Percentiles rank a stretch among this genome's conserved stretches.
Conservation (phyloP, 1,140 invertebrate species). For the Meloidogyne chitwoodi region DNA sequence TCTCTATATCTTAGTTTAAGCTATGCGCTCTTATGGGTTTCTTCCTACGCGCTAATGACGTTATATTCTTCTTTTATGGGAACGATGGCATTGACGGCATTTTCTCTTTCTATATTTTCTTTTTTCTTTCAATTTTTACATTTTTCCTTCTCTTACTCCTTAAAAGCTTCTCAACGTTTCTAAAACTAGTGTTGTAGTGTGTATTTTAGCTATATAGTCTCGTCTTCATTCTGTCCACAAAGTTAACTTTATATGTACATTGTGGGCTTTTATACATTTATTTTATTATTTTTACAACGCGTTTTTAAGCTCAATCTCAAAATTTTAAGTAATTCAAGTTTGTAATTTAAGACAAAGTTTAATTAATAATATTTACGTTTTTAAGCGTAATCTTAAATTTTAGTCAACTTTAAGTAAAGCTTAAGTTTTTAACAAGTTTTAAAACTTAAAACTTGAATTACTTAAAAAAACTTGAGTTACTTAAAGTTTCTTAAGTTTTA, state of each 20-base stretch:
- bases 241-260: neutral
- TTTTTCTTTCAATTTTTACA: neutral
- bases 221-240: neutral
- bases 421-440: too few species aligned
- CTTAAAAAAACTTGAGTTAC: too few species aligned
- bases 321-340: neutral
- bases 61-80: neutral
- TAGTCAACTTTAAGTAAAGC: too few species aligned
- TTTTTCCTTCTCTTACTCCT: neutral
- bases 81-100: neutral
- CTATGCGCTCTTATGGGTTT: neutral
- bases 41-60: neutral
- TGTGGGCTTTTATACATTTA: neutral
- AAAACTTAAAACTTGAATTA: too few species aligned
- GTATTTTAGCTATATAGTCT: neutral
- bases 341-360: too few species aligned
- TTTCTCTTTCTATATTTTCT: neutral
- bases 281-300: neutral
- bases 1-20: too few species aligned
- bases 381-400: too few species aligned
- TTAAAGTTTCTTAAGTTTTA: too few species aligned
- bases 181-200: neutral
- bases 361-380: too few species aligned
- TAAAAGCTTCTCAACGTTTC: neutral
- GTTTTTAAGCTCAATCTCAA: neutral